A percentile compares a stretch with the other conserved stretches of the same genome.
phyloP scores from a whole-genome alignment of 2,113 vertebrate genomes.

The Poeciliopsis retropinna region DNA sequence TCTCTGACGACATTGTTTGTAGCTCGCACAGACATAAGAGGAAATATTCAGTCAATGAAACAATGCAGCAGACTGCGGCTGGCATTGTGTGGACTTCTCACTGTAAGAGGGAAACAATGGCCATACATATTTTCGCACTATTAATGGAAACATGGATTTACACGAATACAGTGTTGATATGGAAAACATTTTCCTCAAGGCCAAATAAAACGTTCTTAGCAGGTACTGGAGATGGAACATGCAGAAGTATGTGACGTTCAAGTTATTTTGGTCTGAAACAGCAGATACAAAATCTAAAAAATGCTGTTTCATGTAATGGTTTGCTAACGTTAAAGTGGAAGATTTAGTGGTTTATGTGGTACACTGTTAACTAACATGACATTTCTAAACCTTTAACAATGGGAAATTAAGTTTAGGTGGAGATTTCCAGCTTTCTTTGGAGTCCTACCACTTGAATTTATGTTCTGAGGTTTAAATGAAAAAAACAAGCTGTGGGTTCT shows the following conservation, averaged over 20 bases:
- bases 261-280: constrained; percentile 4
- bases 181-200: constrained; percentile 19
- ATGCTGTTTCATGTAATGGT: background rate
- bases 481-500: background rate
- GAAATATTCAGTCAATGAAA: constrained; percentile 37
- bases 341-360: background rate
- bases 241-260: background rate
- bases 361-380: background rate
- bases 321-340: background rate
- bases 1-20: background rate
- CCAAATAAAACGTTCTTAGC: constrained; percentile 27
- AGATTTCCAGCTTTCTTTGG: background rate
- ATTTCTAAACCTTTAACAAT: background rate
- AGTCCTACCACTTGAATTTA: no score
- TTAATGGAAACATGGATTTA: constrained; percentile 22
- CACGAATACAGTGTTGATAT: constrained; percentile 1
- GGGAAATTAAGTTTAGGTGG: background rate
- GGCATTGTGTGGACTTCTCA: constrained; percentile 13
- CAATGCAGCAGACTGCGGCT: constrained; percentile 42
- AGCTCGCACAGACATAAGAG: background rate
- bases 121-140: constrained; percentile 17
- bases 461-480: background rate
- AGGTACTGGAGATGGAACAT: constrained; percentile 6
- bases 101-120: constrained; percentile 49
- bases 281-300: background rate